Base-by-base conservation (phyloP, 2,888 invertebrate genomes). In the Pyrrhosoma nymphula region DNA sequence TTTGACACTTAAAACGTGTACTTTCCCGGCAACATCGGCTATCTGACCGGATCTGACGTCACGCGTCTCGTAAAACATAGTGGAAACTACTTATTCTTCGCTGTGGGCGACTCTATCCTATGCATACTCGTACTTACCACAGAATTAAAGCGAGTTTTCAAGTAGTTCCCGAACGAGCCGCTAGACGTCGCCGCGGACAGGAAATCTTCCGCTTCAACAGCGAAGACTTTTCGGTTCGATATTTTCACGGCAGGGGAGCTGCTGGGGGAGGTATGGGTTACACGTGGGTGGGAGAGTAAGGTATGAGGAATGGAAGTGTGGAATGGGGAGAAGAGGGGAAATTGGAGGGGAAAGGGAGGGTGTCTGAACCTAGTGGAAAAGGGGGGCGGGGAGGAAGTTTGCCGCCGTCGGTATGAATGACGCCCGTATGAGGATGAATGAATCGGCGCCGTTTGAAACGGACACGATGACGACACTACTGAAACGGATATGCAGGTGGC, bases 101-200 rank as follows among this genome's bases (percentile, higher is more conserved):
- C 47, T 47, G 47, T 4, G 47, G 47, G 47, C 47, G 47, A 47
- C 47, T 47, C 47, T 47, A 47, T 47, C 47, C 47, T 47, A 47
- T 8, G 47, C 47, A 47, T 4, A 47, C 47, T 47, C 8, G 47
- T 47, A 47, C 47, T 4, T 47, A 20, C 6, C 18, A 20, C 60
- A 20, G 60, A 20, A 60, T 60, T 60, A 12, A 16, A 56, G 63
- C 12, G 69, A 23, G 69, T 69, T 69, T 20, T 12, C 55, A 47
- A 55, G 55, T 56, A 55, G 47, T 93, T 93, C 93, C 26, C 69
- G 26, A n/a, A 69, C 14, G 47, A 26, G 26, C 93, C 93, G 93
- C 93, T 47, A 93, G 93, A 69, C 69, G 93, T 69, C 93, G 47
- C 30, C 47, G 69, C 39, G 20, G 63, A 26, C 93, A 39, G 91